Evolutionary conservation across 2,797 vertebrate species (phyloP).

Genomic region (Arctocebus calabarensis): DNA sequence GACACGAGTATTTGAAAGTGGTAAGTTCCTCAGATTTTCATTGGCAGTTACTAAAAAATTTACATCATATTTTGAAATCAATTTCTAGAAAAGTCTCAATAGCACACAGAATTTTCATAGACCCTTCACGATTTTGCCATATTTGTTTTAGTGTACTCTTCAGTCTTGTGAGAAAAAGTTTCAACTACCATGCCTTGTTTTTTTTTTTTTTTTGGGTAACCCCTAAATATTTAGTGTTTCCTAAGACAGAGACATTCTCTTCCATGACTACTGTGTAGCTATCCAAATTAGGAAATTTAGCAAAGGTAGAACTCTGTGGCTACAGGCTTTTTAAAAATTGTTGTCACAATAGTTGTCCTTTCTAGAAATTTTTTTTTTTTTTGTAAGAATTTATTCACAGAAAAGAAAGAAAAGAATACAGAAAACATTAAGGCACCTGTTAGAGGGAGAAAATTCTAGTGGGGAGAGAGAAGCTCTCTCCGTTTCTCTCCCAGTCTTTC

Average conservation of each 20-base stretch:
- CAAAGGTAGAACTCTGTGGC: not conserved
- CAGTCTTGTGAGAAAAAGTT: not conserved
- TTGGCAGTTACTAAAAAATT: not conserved
- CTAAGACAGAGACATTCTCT: not conserved
- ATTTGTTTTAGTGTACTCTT: not conserved
- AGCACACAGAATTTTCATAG: not conserved
- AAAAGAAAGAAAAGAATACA: no score
- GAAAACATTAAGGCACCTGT: no score
- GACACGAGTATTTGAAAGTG: not conserved
- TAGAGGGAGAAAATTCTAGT: no score
- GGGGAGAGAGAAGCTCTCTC: no score
- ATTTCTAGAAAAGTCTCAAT: not conserved
- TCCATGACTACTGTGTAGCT: not conserved
- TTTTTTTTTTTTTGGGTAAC: not conserved
- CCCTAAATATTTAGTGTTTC: not conserved
- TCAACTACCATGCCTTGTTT: not conserved
- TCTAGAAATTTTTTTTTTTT: not conserved
- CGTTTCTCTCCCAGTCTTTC: no score
- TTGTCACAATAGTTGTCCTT: not conserved
- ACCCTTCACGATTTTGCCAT: not conserved
- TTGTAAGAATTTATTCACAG: no score
- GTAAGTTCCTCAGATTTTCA: conserved; percentile 3
- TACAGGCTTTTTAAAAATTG: not conserved
- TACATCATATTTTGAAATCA: not conserved
- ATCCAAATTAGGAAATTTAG: not conserved